These are phyloP conservation scores for Sapayoa aenigma DNA, from an alignment of 2,113 vertebrate species.

Conservation along the genomic window DNA sequence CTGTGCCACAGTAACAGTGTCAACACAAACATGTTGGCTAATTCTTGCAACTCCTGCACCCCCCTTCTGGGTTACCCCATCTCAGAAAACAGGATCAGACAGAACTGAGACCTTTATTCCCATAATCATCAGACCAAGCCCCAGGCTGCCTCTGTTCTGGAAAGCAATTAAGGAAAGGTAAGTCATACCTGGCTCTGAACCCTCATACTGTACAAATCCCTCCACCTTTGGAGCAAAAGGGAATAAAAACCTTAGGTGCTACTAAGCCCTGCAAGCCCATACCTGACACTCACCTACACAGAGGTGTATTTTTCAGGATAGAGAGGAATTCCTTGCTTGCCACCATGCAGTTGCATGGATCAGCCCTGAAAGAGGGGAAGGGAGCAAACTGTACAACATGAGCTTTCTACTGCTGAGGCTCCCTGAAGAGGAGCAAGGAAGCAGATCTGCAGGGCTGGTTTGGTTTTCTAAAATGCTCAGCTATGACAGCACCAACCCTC, in stretches of 20 bases:
- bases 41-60: not conserved
- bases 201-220: not conserved
- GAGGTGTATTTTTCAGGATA: not conserved
- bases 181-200: not conserved
- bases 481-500: not conserved
- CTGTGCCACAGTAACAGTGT: not conserved
- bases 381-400: not conserved
- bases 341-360: not conserved
- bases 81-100: not conserved
- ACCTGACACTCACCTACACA: not conserved
- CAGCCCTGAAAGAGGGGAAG: not conserved
- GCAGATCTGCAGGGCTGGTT: not conserved
- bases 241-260: not conserved
- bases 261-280: not conserved
- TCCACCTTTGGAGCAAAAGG: not conserved
- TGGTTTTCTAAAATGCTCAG: not conserved
- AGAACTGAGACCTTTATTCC: not conserved
- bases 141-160: not conserved
- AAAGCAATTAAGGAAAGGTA: not conserved
- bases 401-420: not conserved
- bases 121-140: not conserved
- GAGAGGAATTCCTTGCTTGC: not conserved
- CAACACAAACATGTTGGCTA: not conserved
- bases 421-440: fast-evolving
- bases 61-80: not conserved